Base-by-base conservation (phyloP, 2,797 vertebrate species). In the Octomys mimax region DNA sequence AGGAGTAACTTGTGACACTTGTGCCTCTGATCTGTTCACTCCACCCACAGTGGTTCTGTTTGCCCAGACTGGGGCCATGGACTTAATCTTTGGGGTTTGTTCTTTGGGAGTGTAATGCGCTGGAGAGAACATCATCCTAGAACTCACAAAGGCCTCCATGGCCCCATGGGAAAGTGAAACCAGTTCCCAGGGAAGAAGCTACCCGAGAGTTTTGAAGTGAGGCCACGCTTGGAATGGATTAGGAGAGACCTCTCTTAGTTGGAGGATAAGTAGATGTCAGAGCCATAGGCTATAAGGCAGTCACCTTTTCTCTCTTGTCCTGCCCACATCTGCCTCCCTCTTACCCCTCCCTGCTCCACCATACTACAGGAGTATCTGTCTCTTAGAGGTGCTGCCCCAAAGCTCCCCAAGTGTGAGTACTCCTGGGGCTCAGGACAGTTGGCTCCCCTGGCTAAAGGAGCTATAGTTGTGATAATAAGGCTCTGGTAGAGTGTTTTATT, bases 371-470 rank as follows among this genome's bases (percentile, higher is more conserved):
- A 97, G 36, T 88, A 81, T 94, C 95, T 96, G 84, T 96, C 88
- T 95, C 21, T 94, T 80, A 94, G 96, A 97, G 92, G 95, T 94
- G 96, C 95, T 96, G 89, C 87, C 92, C 87, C 83, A 90, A 78
- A 91, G 87, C 88, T 96, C 90, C 92, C 85, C 39, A 93, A 91
- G 49, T 70, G 49, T 82, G 94, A 87, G 4, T 91, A 92, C 75
- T 92, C 52, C 96, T 94, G 80, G 66, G 85, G 64, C 96, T 96
- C 95, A 96, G 93, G 90, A 96, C 62, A 94, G 57, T 84, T n/a
- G 33, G 93, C 86, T 96, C 24, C 90, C 73, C 39, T 88, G 88
- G 84, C 57, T 42, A 26, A 92, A 88, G 79, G 91, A 94, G 93
- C 79, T 89, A 75, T n/a, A 85, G 92, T 88, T 70, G 84, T 71